Base-by-base conservation (phyloP, 2,797 vertebrate species). In the Rousettus madagascariensis region DNA sequence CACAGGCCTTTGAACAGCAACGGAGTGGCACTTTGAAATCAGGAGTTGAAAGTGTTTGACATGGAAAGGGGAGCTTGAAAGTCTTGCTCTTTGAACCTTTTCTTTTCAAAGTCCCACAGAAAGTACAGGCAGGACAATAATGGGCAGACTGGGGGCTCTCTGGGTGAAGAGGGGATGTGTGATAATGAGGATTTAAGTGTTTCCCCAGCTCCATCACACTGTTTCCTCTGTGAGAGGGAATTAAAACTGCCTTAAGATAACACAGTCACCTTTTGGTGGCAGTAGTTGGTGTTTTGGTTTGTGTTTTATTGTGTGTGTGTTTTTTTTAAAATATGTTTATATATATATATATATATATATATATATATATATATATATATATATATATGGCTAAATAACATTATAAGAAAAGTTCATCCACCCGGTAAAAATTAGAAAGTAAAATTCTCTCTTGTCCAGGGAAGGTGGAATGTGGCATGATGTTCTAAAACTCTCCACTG, bases 11-110 rank as follows among this genome's bases (percentile, higher is more conserved):
- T 99, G 99, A 99, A 99, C 98, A 98, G 97, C 97, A 92, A 98
- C 98, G 59, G 91, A 98, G 98, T 98, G 98, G 97, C 98, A 99
- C 99, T 99, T 99, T 99, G 99, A 99, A 99, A 99, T 99, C 98
- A 98, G 97, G 97, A 99, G 98, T 99, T 99, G 98, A 99, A 99
- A 99, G 99, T 98, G 98, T 98, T 98, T 97, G 98, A 99, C 99
- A 99, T 98, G 98, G 99, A 98, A 99, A 99, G 97, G 98, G 98
- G 98, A 98, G 98, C 98, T 98, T 99, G 98, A 98, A 99, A 99
- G 99, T 99, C 98, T 98, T 98, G 98, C 98, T 99, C 99, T 99
- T 99, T 99, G 99, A 99, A 99, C 99, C 98, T 97, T 96, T 96
- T 96, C 98, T 98, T 98, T 99, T 99, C 98, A 99, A 99, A 99